Percentiles rank a stretch among this genome's conserved stretches.
phyloP scores from a whole-genome alignment of 2,113 vertebrate species.

The Ibidorhyncha struthersii region DNA sequence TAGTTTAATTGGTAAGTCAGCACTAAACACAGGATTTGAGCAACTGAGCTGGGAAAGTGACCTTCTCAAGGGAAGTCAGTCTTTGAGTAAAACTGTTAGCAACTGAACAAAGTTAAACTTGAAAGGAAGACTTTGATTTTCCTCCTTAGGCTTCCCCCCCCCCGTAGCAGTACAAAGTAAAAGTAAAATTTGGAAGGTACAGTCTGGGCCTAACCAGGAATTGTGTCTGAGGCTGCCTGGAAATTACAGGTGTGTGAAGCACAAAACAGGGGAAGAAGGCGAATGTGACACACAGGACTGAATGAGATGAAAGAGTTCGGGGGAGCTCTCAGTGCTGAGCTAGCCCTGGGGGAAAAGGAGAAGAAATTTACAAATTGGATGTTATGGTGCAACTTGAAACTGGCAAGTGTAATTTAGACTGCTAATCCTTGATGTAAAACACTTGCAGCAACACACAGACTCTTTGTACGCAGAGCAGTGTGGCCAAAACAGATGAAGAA shows the following conservation, averaged over 20 bases:
- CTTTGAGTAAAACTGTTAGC: not conserved
- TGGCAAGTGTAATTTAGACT: not conserved
- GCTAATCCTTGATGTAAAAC: not conserved
- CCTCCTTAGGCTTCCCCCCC: not conserved
- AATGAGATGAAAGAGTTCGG: too few species aligned
- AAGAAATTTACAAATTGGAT: too few species aligned
- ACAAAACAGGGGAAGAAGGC: not conserved
- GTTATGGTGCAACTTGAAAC: too few species aligned
- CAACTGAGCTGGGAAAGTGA: not conserved
- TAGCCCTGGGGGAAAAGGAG: not conserved
- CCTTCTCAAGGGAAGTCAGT: not conserved
- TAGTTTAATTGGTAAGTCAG: accelerated
- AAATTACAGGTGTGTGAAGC: accelerated
- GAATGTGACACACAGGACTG: accelerated
- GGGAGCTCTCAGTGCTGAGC: not conserved
- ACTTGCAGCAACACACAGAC: too few species aligned
- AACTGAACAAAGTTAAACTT: not conserved
- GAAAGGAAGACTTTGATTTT: not conserved
- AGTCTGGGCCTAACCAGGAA: too few species aligned
- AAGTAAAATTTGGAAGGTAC: not conserved
- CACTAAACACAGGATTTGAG: accelerated
- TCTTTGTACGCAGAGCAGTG: not conserved
- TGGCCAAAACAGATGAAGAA: not conserved
- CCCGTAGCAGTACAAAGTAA: too few species aligned
- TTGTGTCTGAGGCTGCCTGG: not conserved